Evolutionary conservation across 2,888 invertebrate genomes (phyloP), one percentile per base, ranked within the genome.

Genomic region (Pristionchus mayeri): DNA sequence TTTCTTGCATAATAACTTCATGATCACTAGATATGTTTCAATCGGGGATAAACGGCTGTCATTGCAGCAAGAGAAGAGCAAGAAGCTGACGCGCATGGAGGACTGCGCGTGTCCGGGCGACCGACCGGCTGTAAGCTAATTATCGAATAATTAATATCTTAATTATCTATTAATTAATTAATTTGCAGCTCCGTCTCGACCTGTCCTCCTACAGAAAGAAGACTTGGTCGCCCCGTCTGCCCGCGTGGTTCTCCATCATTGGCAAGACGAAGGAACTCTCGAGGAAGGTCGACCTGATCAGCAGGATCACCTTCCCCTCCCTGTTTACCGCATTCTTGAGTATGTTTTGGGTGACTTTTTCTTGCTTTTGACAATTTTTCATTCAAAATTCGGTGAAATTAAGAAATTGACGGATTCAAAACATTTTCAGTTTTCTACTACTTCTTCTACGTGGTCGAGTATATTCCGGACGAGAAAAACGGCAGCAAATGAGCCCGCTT

Each of bases 71-170:
- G 90, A 91, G 79, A 89, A 89, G 85, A 86, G 83, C n/a, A 90
- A 89, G 84, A 92, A 91, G 84, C 88, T 87, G 82, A 88, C 86
- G n/a, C 85, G 88, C 67, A 88, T 90, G 34, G 88, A 91, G 76
- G 92, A 92, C 78, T 92, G 92, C 83, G 89, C 91, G 9, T 92
- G 92, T 87, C 92, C 92, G 34, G 89, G 90, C 2, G 90, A 89
- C 79, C 87, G 89, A 57, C 90, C 87, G 11, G 87, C 89, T 4
- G 86, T 90, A n/a, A n/a, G n/a, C n/a, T n/a, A n/a, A n/a, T n/a
- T n/a, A n/a, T n/a, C n/a, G n/a, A n/a, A n/a, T n/a, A n/a, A n/a
- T n/a, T n/a, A n/a, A n/a, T n/a, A n/a, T n/a, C n/a, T n/a, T n/a
- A n/a, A n/a, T n/a, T n/a, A n/a, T n/a, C n/a, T n/a, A n/a, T n/a